A percentile compares a stretch with the other conserved stretches of the same genome.
Conservation (phyloP, 2,888 invertebrate species). For the Thera obeliscata region DNA sequence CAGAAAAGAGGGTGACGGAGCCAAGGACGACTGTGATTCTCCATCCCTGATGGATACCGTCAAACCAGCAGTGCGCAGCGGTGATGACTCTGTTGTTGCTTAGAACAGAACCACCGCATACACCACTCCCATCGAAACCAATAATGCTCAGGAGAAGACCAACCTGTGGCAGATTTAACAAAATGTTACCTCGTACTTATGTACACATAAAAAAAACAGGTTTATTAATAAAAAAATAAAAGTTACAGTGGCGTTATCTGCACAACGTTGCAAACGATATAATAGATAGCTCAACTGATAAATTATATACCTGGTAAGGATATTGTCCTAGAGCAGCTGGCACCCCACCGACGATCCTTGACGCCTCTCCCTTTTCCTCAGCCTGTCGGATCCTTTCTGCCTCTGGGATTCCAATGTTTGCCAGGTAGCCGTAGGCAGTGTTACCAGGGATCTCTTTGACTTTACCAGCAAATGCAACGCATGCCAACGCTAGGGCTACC, state of each 20-base stretch:
- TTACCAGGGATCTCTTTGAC: conserved; percentile 29
- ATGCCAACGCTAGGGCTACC: conserved; percentile 37
- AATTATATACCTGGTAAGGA: conserved; percentile 50
- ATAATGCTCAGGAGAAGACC: conserved; percentile 48
- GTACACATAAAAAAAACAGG: too few species aligned
- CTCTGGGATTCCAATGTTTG: conserved; percentile 47
- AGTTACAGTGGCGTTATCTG: too few species aligned
- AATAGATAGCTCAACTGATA: neutral
- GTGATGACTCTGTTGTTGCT: conserved; percentile 48
- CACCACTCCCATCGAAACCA: conserved; percentile 36
- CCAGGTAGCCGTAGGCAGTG: conserved; percentile 51
- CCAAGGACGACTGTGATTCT: conserved; percentile 61
- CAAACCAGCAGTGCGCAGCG: conserved; percentile 64
- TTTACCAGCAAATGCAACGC: conserved; percentile 34
- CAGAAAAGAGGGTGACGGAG: conserved; percentile 54
- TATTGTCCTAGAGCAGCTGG: conserved; percentile 50
- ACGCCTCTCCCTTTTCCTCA: conserved; percentile 42
- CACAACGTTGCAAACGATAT: neutral
- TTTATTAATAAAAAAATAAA: too few species aligned
- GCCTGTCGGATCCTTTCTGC: conserved; percentile 49
- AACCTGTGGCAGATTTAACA: conserved; percentile 42
- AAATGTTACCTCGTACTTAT: neutral
- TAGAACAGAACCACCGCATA: conserved; percentile 62
- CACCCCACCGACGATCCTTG: conserved; percentile 55
- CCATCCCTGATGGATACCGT: conserved; percentile 58